These are phyloP conservation scores for Bombus pyrosoma DNA, from an alignment of 1,140 invertebrate species.

Conservation along the genomic window DNA sequence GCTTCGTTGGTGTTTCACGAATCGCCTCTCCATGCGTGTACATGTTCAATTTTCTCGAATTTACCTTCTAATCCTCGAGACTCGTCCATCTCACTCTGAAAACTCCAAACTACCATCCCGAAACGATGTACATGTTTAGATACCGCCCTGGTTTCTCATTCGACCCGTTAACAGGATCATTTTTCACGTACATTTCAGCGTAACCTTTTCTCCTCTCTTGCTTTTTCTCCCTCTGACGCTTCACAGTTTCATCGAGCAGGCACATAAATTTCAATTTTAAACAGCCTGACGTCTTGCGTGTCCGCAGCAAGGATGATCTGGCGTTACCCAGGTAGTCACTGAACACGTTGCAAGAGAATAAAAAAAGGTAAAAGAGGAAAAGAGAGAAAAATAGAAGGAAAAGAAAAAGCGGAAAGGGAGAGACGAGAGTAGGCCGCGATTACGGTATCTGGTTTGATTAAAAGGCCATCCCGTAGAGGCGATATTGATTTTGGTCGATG, in stretches of 20 bases:
- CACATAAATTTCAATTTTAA: constrained; percentile 63
- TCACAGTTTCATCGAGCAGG: background rate
- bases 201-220: background rate
- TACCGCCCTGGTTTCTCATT: background rate
- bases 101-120: background rate
- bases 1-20: constrained; percentile 3
- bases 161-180: background rate
- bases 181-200: background rate
- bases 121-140: background rate
- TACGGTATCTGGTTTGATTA: constrained; percentile 51
- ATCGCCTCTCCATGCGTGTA: background rate
- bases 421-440: constrained; percentile 25
- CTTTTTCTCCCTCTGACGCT: background rate
- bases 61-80: background rate
- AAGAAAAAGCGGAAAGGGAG: background rate
- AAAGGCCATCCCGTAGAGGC: constrained; percentile 38
- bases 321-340: background rate
- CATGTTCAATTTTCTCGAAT: background rate
- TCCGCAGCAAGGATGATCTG: constrained; percentile 19
- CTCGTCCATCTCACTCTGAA: constrained; percentile 3
- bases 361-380: too few species aligned
- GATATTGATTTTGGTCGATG: constrained; percentile 50
- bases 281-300: constrained; percentile 21
- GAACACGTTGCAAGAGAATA: background rate
- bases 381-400: background rate